Evolutionary conservation across 1,140 invertebrate species (phyloP), one percentile per base, ranked within the genome.

Genomic region (Drosophila pallidifrons): DNA sequence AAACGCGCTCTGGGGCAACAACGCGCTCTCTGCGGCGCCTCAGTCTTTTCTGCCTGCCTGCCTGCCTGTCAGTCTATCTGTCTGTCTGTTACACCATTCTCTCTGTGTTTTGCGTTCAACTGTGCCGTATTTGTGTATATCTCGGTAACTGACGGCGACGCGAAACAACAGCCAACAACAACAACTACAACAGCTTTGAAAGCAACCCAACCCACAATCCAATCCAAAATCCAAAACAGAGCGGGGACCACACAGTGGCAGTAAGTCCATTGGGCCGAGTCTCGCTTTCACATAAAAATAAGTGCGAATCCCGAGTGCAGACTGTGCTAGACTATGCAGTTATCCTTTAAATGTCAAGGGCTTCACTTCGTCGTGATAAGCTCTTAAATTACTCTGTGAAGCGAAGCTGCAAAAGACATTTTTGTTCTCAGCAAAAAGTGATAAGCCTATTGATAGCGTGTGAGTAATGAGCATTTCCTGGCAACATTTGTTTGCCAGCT

Each of bases 61-160:
- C 47, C 25, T 11, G 16, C 11, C 3, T 28, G 11, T 15, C n/a
- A 30, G n/a, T 30, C 47, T 52, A n/a, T 43, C 11, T 28, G 11
- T 15, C n/a, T 43, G n/a, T 30, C 47, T 52, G 16, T 43, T 11
- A 5, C 41, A 16, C 54, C 54, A 41, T 57, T 41, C 52, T 55
- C 54, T 57, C 54, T 57, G 41, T 25, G 49, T 25, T 38, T 38
- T 38, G 35, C 10, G 35, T 8, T 38, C 35, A 38, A 38, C 35
- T 38, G n/a, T 49, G 25, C 10, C 16, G 45, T 58, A 32, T 65
- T 70, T 54, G 28, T 54, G 11, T 54, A 32, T 77, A 81, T 80
- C 81, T 85, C 70, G 43, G 51, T 73, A 80, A 77, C 74, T 82
- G 79, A 78, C 60, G 75, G 75, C 67, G 47, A 64, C 59, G 57